Evolutionary conservation across 2,797 vertebrate genomes (phyloP), one percentile per base, ranked within the genome.

Genomic region (Odontamblyopus lacepedii): DNA sequence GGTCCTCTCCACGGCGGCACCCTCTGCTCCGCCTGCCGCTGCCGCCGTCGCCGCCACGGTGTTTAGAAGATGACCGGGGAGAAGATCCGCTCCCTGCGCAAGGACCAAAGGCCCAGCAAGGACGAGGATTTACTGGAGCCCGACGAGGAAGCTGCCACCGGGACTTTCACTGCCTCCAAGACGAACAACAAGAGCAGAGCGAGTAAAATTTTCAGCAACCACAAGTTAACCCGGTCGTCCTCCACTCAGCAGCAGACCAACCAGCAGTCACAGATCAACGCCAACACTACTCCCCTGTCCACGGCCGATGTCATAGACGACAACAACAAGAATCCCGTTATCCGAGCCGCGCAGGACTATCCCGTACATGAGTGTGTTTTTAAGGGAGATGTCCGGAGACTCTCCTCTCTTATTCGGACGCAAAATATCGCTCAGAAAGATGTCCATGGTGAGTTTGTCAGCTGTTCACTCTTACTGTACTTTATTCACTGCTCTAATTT

Each of bases 401-500:
- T 99, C 72, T 99, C 98, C 1, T 97, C 97, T 6, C 95, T 99
- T 74, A 98, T 99, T 89, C 94, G 98, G 80, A 98, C 96, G 6
- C 97, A 99, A 89, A 96, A 96, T 78, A 99, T 99, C 87, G 93
- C 96, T 19, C 97, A 97, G 92, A 99, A 99, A 82, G 98, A 99
- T 90, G 90, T 93, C 63, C 97, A 98, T 78, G 98, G 98, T 98
- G 87, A 96, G 97, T 86, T 50, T 2, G 1, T 3, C 55, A 12
- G 55, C 23, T 57, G 18, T 53, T 18, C 44, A 48, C 3, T 48
- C 44, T 48, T 4, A 48, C 4, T 48, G 44, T 15, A 15, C 3
- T 48, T 48, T 48, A 48, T 48, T 16, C 44, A 15, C 44, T 15
- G 44, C 44, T 48, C 41, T 13, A 3, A 44, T 44, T 44, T 44